Base-by-base conservation (phyloP, 2,797 vertebrate genomes). In the Betta splendens region DNA sequence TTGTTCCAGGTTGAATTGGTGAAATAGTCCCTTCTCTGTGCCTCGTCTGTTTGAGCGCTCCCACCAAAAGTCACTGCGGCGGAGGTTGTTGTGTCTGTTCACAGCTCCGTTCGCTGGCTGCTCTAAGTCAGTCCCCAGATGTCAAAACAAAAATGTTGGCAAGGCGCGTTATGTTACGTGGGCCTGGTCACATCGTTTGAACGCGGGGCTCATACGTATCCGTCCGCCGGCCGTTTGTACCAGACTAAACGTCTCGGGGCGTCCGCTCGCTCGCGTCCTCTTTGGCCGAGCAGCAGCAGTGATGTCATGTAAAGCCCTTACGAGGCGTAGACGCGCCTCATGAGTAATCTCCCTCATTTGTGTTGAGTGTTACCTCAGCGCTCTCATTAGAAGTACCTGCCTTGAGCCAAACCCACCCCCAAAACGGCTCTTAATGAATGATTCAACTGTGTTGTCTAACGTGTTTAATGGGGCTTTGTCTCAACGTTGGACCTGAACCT, bases 261-360 rank as follows among this genome's bases (percentile, higher is more conserved):
- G 45, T 61, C 64, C 35, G 48, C 66, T 58, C 64, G 72, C 37
- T 69, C 37, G 28, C 44, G 64, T 62, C 64, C 56, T 82, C 47
- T 36, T 61, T 70, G 65, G 75, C 71, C 16, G 10, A 48, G 62
- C 33, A 55, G 69, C 60, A 51, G 45, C 50, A 54, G 26, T 89
- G 81, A 86, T 77, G 82, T 89, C 85, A 91, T 79, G 52, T 59
- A 56, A 77, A 64, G 67, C 68, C 53, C 61, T 77, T 81, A 72
- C 18, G 63, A 72, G 77, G 75, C 77, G 48, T 69, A 68, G 80
- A 77, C 52, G 23, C 3, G 58, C 68, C 63, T 84, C 61, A 63
- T 46, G 64, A 64, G 49, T 82, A 83, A 85, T 89, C 64, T 16
- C 64, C 52, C 58, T 69, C 66, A 75, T 80, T 67, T 63, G 33